Evolutionary conservation across 2,888 invertebrate genomes (phyloP), one percentile per base, ranked within the genome.

Genomic region (Rapana venosa): DNA sequence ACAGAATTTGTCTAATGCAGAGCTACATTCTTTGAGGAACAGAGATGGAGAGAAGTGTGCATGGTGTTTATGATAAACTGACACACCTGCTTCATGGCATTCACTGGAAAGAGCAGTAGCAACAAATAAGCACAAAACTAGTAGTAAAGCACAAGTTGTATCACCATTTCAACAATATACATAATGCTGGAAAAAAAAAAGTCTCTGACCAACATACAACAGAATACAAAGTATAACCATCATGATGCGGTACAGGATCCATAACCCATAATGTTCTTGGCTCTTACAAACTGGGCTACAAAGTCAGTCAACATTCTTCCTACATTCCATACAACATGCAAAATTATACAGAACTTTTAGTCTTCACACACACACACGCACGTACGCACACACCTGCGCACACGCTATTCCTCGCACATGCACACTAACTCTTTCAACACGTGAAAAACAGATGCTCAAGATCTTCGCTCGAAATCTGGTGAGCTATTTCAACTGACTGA

Each of bases 91-190:
- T 79, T 79, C 77, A 32, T 32, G 30, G 77, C 32, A 5, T 79
- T 79, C 17, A 47, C n/a, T 11, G n/a, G 22, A 83, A 83, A 35
- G 26, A 30, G 81, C 81, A 83, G 26, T 8, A 83, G 36, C 81
- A 26, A 26, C 47, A 47, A 83, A 47, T 36, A 83, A 83, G 26
- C 35, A 79, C 47, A 47, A 47, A 11, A 83, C 36, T 22, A 47
- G 36, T 83, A 83, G 36, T 83, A 83, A 83, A 83, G 81, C 36
- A 83, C 81, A 83, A 30, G 13, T 26, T 83, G 47, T 83, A 83
- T 83, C 81, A 83, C 81, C 81, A 83, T 22, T 83, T 83, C 81
- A 83, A 83, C 81, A 83, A 83, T 83, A 47, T 36, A 83, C 81
- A 36, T 47, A 47, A 36, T 79, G 77, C 77, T 79, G 77, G 6